A percentile compares a stretch with the other conserved stretches of the same genome.
phyloP scores from a whole-genome alignment of 2,888 invertebrate species.

The Epinotia brunnichana region DNA sequence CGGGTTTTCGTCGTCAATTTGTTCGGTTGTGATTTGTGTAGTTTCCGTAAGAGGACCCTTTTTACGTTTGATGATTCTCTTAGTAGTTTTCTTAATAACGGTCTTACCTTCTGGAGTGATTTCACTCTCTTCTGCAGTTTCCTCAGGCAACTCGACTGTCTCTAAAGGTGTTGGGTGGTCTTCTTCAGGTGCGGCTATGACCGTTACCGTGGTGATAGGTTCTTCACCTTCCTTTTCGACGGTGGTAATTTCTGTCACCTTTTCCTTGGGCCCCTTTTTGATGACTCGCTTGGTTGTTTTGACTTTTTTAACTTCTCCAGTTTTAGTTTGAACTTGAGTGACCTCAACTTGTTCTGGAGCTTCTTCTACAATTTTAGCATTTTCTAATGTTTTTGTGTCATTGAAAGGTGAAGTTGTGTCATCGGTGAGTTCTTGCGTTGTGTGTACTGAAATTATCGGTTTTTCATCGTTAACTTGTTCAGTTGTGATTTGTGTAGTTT shows the following conservation, averaged over 20 bases:
- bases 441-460: constrained; percentile 7
- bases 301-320: constrained; percentile 39
- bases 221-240: constrained; percentile 7
- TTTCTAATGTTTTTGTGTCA: not conserved
- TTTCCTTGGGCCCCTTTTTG: not conserved
- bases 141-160: not conserved
- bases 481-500: constrained; percentile 5
- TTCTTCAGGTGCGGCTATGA: constrained; percentile 26
- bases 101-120: constrained; percentile 5
- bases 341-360: not conserved
- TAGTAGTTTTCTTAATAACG: not conserved
- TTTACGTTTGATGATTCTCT: not conserved
- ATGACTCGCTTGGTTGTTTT: constrained; percentile 44
- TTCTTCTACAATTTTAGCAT: not conserved
- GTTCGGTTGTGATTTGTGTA: constrained; percentile 10
- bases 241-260: constrained; percentile 1
- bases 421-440: constrained; percentile 4
- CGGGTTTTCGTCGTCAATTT: not conserved
- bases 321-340: not conserved
- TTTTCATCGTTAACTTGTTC: constrained; percentile 3
- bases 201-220: not conserved
- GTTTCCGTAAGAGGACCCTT: constrained; percentile 5
- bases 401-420: not conserved
- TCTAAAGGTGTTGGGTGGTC: constrained; percentile 23
- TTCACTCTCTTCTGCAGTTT: not conserved